These are phyloP conservation scores for Oreotrochilus melanogaster DNA, from an alignment of 2,113 vertebrate genomes.

Conservation along the genomic window DNA sequence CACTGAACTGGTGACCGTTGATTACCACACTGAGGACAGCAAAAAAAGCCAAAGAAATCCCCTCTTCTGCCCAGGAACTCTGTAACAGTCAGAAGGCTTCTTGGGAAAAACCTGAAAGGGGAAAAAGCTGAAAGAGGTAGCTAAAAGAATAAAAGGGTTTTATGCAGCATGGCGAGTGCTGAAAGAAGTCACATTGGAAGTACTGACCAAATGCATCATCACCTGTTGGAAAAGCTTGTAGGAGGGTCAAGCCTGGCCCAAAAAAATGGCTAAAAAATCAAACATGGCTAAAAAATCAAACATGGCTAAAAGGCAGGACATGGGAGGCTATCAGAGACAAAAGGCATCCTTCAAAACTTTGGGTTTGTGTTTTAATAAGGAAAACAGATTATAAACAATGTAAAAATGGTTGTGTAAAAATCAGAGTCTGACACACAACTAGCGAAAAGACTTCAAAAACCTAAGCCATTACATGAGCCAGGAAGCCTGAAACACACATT, in stretches of 20 bases:
- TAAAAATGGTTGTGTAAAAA: neutral
- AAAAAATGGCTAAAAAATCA: neutral
- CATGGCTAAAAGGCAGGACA: neutral
- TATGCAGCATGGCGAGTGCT: neutral
- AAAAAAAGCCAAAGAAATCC: neutral
- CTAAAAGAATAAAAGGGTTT: neutral
- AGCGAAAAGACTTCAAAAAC: neutral
- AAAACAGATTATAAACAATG: neutral
- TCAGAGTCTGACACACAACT: neutral
- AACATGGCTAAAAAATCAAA: neutral
- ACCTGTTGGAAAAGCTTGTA: accelerated
- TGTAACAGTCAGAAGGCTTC: neutral
- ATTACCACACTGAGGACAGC: neutral
- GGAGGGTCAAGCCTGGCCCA: neutral
- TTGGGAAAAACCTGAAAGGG: neutral
- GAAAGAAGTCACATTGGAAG: neutral
- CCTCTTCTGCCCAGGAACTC: neutral
- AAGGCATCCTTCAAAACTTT: neutral
- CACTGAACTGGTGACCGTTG: no score
- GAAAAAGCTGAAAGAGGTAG: neutral
- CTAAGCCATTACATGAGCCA: neutral
- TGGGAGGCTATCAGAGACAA: neutral
- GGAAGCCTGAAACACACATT: neutral
- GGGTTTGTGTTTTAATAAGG: neutral
- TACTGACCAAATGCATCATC: neutral